Conservation (phyloP, 2,888 invertebrate genomes). For the Coleophora deauratella region DNA sequence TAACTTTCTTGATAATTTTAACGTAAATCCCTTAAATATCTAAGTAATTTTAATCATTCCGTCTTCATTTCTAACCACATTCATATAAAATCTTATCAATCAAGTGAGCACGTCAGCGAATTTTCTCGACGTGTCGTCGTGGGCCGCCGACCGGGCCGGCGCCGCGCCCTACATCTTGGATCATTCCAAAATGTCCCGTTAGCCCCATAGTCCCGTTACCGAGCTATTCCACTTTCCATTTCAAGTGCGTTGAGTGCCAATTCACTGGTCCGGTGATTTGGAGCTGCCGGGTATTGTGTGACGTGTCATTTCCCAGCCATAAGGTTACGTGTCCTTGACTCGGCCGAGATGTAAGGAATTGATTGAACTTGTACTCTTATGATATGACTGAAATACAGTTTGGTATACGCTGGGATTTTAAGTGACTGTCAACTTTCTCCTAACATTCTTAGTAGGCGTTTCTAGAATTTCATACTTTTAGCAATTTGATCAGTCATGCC, state of each 20-base stretch:
- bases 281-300: constrained; percentile 24
- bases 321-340: constrained; percentile 40
- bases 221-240: constrained; percentile 29
- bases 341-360: constrained; percentile 3
- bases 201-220: constrained; percentile 31
- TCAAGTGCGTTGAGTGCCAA: constrained; percentile 16
- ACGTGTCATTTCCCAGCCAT: constrained; percentile 33
- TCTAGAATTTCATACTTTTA: no score
- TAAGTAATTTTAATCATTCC: no score
- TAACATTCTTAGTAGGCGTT: no score
- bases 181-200: constrained; percentile 32
- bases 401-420: no score
- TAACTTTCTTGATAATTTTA: background rate
- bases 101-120: constrained; percentile 31
- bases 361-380: constrained; percentile 14
- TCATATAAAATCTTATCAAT: constrained; percentile 8
- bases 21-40: background rate
- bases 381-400: no score
- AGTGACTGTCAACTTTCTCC: no score
- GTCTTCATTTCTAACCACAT: background rate
- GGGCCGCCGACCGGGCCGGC: constrained; percentile 29
- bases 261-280: constrained; percentile 10
- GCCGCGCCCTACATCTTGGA: constrained; percentile 38
- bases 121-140: constrained; percentile 42
- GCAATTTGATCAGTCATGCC: no score